Evolutionary conservation across 1,140 invertebrate species (phyloP).

Genomic region (Propsilocerus akamusi): DNA sequence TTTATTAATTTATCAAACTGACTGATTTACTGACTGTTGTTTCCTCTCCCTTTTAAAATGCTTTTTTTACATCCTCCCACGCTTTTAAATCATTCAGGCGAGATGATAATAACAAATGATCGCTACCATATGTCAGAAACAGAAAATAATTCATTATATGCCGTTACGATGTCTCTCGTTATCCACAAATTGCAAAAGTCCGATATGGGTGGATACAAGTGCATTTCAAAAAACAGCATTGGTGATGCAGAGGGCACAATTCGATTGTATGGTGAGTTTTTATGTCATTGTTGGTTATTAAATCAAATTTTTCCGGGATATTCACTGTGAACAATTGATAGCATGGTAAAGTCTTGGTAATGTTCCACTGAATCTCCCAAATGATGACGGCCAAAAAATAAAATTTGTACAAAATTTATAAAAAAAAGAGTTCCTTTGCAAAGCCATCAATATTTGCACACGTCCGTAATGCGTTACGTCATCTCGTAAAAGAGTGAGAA

Average conservation of each 20-base stretch:
- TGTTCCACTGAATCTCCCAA: no score
- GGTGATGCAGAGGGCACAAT: constrained; percentile 76
- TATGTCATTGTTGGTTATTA: no score
- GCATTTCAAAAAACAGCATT: constrained; percentile 81
- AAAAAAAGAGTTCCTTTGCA: no score
- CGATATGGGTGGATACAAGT: constrained; percentile 79
- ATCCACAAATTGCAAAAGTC: constrained; percentile 52
- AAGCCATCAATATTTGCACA: no score
- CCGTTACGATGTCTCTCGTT: constrained; percentile 58
- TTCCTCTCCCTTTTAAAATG: not conserved
- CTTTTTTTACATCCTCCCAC: not conserved
- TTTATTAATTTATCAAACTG: not conserved
- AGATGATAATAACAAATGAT: constrained; percentile 71
- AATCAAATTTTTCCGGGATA: no score
- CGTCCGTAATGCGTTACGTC: no score
- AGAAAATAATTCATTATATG: constrained; percentile 50
- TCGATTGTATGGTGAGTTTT: constrained; percentile 60
- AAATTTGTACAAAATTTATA: no score
- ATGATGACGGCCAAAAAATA: no score
- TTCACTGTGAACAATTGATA: no score
- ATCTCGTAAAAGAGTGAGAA: no score
- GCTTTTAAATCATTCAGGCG: constrained; percentile 31
- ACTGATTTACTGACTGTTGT: not conserved
- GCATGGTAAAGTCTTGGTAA: no score
- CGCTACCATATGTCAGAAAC: constrained; percentile 59